These are phyloP conservation scores for Scaptomyza graminum DNA, from an alignment of 1,140 invertebrate genomes.

Conservation along the genomic window DNA sequence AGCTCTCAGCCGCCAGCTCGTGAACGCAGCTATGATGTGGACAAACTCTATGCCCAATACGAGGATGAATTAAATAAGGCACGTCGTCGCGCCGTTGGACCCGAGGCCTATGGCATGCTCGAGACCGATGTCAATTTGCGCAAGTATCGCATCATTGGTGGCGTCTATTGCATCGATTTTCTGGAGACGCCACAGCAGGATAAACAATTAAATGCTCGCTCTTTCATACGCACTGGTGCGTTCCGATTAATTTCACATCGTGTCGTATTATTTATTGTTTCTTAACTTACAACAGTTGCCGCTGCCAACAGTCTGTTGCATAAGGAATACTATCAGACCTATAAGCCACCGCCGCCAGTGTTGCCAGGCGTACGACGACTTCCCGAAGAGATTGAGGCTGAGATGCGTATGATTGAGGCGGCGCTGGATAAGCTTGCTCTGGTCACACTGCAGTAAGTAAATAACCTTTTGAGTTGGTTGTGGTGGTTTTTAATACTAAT, in stretches of 20 bases:
- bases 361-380: conserved; percentile 87
- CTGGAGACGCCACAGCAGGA: conserved; percentile 88
- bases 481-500: too few relatives aligned
- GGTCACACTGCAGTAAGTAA: conserved; percentile 88
- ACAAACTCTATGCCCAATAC: conserved; percentile 81
- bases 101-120: conserved; percentile 67
- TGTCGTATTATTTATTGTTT: too few relatives aligned
- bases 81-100: conserved; percentile 73
- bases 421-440: conserved; percentile 89
- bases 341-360: conserved; percentile 88
- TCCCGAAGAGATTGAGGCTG: conserved; percentile 92
- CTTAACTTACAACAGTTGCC: conserved; percentile 86
- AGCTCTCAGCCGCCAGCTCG: conserved; percentile 49
- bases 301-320: conserved; percentile 87
- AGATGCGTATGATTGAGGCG: conserved; percentile 89
- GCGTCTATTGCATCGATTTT: conserved; percentile 87
- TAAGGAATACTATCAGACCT: conserved; percentile 88
- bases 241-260: not conserved
- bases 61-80: conserved; percentile 82
- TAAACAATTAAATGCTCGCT: conserved; percentile 81
- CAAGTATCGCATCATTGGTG: conserved; percentile 87
- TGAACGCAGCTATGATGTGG: conserved; percentile 71
- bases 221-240: conserved; percentile 77
- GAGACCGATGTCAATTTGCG: conserved; percentile 87
- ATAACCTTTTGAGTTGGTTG: not conserved